phyloP scores from a whole-genome alignment of 2,888 invertebrate species.

The Deroplatys truncata region DNA sequence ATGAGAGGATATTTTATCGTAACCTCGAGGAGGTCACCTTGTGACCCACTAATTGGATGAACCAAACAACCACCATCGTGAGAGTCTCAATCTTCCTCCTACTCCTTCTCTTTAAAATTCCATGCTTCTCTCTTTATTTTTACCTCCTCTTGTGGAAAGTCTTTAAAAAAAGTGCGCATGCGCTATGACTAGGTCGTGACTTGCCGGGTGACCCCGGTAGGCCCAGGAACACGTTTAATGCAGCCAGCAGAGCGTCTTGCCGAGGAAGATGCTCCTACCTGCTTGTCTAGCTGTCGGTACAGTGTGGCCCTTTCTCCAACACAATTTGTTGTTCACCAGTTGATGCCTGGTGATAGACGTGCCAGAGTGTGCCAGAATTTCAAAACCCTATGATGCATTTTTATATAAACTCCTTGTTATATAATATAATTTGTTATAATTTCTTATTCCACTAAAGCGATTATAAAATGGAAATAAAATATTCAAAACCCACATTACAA shows the following conservation, averaged over 20 bases:
- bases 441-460: no score
- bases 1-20: neutral
- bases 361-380: no score
- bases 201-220: neutral
- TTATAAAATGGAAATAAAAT: no score
- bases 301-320: neutral
- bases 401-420: no score
- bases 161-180: conserved; percentile 7
- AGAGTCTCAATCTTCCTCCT: neutral
- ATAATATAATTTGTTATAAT: no score
- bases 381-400: no score
- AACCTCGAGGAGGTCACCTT: conserved; percentile 20
- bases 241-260: neutral
- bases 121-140: neutral
- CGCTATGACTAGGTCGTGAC: conserved; percentile 10
- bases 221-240: neutral
- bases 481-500: no score
- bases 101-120: neutral
- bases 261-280: neutral
- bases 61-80: neutral
- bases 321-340: no score
- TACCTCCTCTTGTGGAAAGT: conserved; percentile 3
- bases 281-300: neutral
- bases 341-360: no score
- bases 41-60: conserved; percentile 23